These are phyloP conservation scores for Pheosia tremula DNA, from an alignment of 2,888 invertebrate genomes.

Conservation along the genomic window DNA sequence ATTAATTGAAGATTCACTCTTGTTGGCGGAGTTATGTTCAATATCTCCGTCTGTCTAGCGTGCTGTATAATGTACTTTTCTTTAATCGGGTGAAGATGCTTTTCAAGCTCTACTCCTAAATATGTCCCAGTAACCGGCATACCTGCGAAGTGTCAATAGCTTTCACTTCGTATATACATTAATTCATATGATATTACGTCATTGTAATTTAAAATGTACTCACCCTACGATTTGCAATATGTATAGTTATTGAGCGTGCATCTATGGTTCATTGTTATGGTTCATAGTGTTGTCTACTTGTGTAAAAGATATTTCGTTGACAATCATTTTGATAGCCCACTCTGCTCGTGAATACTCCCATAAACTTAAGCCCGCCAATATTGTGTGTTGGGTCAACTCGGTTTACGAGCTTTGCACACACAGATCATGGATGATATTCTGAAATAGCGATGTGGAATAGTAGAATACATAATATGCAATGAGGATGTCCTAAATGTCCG, in stretches of 20 bases:
- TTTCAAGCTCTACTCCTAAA: too few species aligned
- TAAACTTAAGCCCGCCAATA: constrained; percentile 4
- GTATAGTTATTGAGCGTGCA: not conserved
- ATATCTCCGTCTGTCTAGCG: too few species aligned
- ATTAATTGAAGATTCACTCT: too few species aligned
- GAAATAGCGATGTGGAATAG: not conserved
- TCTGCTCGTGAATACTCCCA: constrained; percentile 1
- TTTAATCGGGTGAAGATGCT: too few species aligned
- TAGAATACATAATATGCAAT: constrained; percentile 1
- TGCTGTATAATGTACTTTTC: too few species aligned
- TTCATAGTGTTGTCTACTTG: not conserved
- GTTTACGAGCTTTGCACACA: constrained; percentile 14
- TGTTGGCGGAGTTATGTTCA: too few species aligned
- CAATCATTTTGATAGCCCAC: constrained; percentile 3
- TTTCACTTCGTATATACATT: not conserved
- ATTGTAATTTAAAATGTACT: not conserved
- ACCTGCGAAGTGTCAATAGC: not conserved
- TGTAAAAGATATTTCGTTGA: not conserved
- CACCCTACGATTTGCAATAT: not conserved
- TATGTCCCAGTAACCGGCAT: too few species aligned
- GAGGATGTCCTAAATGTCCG: not conserved
- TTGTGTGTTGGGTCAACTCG: constrained; percentile 10
- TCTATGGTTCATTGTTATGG: not conserved
- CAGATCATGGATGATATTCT: constrained; percentile 4
- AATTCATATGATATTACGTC: not conserved